A percentile compares a stretch with the other conserved stretches of the same genome.
These are phyloP conservation scores for Felis catus DNA, from an alignment of 2,113 vertebrate genomes.

Conservation along the genomic window F.catus_Fca126_mat1.0 CM031420.1:34830001-34830500, in stretches of 20 bases:
- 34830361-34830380: conserved; percentile 7
- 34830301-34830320: neutral
- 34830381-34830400: neutral
- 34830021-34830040: no score
- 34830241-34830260: conserved; percentile 22
- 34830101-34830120: no score
- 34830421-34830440: neutral
- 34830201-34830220: neutral
- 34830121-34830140: no score
- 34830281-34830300: neutral
- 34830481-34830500: neutral
- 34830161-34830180: no score
- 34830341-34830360: neutral
- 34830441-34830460: neutral
- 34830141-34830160: no score
- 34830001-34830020: no score
- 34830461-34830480: neutral
- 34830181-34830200: no score
- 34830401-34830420: neutral
- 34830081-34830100: no score
- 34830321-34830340: conserved; percentile 46
- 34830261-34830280: conserved; percentile 25
- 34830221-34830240: conserved; percentile 36
- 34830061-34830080: no score
- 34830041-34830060: no score